Base-by-base conservation (phyloP, 2,888 invertebrate species). In the Scaptomyza flava region DNA sequence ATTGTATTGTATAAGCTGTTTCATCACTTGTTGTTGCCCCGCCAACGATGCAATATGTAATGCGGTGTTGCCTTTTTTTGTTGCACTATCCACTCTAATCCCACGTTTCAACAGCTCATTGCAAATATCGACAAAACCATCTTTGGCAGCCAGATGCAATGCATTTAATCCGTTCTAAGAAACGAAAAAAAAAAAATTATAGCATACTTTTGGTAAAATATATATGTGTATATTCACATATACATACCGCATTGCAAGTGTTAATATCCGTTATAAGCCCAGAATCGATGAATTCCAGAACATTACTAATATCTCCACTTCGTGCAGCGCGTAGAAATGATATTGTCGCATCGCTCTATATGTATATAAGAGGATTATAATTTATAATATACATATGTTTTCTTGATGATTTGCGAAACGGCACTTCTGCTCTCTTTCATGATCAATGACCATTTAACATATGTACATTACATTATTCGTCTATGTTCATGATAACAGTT, bases 21-120 rank as follows among this genome's bases (percentile, higher is more conserved):
- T 95, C 58, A 98, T 98, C 66, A 99, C 97, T 81, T 97, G 96
- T 90, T 96, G 96, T 92, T 99, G 99, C 0, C 99, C 99, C 65
- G 99, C 99, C 92, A 99, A 94, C 58, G 98, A 98, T 90, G 99
- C 98, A 93, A 99, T 99, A 92, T 99, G 99, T 76, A 99, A 94
- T 6, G 99, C 98, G 80, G 99, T 99, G 91, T 95, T 95, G 91
- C 99, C 99, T 93, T 99, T 99, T 93, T 98, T 98, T 47, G 99
- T 99, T 47, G 98, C 97, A 62, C 98, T 96, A 92, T 99, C 98
- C 41, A 99, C 98, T 76, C 95, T 94, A 58, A 98, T 98, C 75
- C 97, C 97, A 75, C 98, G 94, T 89, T 96, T 96, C 69, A 99
- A 93, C 65, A 99, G 93, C 91, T 98, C 98, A 78, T 95, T 95